phyloP scores from a whole-genome alignment of 2,888 invertebrate species.

The Esperia sulphurella region DNA sequence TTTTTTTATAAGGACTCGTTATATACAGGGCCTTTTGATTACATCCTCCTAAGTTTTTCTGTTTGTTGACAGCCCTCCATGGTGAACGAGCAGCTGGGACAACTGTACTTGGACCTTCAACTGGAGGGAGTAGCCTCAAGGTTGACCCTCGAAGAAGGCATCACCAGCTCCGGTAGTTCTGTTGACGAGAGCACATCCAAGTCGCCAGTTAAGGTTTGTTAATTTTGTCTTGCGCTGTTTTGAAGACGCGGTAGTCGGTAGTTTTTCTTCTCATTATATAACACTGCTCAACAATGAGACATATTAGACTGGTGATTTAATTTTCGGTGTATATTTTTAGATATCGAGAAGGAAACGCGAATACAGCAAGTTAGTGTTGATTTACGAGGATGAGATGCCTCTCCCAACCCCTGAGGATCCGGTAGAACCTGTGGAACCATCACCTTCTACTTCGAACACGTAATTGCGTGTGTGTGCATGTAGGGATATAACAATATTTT shows the following conservation, averaged over 20 bases:
- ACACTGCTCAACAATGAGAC: no score
- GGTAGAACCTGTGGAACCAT: neutral
- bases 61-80: slow-evolving; percentile 75
- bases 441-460: neutral
- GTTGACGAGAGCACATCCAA: slow-evolving; percentile 45
- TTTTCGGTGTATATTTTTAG: slow-evolving; percentile 18
- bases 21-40: no score
- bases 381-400: slow-evolving; percentile 86
- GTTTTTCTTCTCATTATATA: no score
- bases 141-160: slow-evolving; percentile 81
- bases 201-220: no score
- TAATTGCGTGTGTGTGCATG: no score
- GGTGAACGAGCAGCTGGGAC: slow-evolving; percentile 86
- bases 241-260: no score
- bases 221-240: no score
- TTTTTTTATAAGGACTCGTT: no score
- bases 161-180: slow-evolving; percentile 77
- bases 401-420: slow-evolving; percentile 65
- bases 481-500: no score
- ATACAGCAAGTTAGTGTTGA: slow-evolving; percentile 81
- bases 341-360: slow-evolving; percentile 39
- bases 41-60: neutral
- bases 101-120: slow-evolving; percentile 84
- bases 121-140: slow-evolving; percentile 80
- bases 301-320: no score